A percentile compares a stretch with the other conserved stretches of the same genome.
phyloP scores from a whole-genome alignment of 2,888 invertebrate genomes.

The Tenthredo livida region DNA sequence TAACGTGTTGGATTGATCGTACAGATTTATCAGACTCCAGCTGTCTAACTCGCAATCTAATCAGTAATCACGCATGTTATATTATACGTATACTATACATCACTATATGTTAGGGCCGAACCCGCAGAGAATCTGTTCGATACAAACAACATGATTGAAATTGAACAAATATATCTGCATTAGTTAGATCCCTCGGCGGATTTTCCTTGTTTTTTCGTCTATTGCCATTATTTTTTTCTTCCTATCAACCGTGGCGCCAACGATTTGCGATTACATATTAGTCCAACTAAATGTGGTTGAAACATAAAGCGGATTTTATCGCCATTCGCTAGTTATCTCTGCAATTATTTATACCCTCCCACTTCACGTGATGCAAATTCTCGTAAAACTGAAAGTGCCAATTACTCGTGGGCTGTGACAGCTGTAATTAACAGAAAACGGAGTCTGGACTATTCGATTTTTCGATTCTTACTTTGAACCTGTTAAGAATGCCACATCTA shows the following conservation, averaged over 20 bases:
- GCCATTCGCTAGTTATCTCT: background rate
- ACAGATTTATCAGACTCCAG: background rate
- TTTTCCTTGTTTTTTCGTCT: background rate
- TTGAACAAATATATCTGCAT: background rate
- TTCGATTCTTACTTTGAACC: background rate
- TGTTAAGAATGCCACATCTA: background rate
- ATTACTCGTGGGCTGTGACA: background rate
- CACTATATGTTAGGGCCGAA: background rate
- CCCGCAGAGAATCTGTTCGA: background rate
- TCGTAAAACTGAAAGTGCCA: background rate
- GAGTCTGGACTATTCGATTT: background rate
- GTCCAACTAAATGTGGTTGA: background rate
- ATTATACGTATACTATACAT: background rate
- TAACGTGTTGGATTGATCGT: background rate
- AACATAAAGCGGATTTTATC: background rate
- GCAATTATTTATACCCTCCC: constrained; percentile 11
- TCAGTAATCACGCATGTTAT: background rate
- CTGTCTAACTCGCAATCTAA: background rate
- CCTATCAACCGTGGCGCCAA: background rate
- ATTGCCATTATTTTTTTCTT: background rate
- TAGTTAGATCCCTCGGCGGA: background rate
- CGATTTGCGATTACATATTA: background rate
- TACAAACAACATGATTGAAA: background rate
- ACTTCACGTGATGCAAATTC: background rate
- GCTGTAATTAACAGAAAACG: background rate